These are phyloP conservation scores for Ornithoptera alexandrae DNA, from an alignment of 2,888 invertebrate species.

Conservation along the genomic window DNA sequence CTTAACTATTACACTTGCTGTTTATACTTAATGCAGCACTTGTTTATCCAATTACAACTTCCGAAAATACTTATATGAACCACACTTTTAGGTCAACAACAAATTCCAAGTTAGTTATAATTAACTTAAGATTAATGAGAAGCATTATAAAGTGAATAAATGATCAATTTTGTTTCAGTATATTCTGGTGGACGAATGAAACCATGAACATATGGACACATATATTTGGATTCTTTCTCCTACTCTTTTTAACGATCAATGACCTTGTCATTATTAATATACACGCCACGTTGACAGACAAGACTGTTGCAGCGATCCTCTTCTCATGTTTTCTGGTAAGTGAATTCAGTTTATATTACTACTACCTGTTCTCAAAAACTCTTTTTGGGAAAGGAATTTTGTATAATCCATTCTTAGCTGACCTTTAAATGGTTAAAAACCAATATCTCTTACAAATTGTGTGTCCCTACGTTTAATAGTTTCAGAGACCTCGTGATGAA, in stretches of 20 bases:
- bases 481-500: no score
- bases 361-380: no score
- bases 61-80: background rate
- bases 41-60: background rate
- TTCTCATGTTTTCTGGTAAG: constrained; percentile 93
- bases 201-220: constrained; percentile 99
- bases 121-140: no score
- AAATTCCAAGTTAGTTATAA: background rate
- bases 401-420: no score
- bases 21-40: no score
- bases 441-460: no score
- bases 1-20: no score
- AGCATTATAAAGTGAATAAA: background rate
- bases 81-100: background rate
- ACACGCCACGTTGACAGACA: constrained; percentile 89
- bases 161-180: constrained; percentile 76
- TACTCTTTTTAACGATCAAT: constrained; percentile 90
- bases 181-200: constrained; percentile 98
- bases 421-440: no score
- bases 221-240: constrained; percentile 90
- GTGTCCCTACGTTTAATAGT: no score
- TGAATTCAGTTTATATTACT: constrained; percentile 30
- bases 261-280: constrained; percentile 89
- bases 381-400: no score
- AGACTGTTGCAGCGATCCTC: constrained; percentile 89